These are phyloP conservation scores for Acleris laterana DNA, from an alignment of 2,888 invertebrate species.

Conservation along the genomic window DNA sequence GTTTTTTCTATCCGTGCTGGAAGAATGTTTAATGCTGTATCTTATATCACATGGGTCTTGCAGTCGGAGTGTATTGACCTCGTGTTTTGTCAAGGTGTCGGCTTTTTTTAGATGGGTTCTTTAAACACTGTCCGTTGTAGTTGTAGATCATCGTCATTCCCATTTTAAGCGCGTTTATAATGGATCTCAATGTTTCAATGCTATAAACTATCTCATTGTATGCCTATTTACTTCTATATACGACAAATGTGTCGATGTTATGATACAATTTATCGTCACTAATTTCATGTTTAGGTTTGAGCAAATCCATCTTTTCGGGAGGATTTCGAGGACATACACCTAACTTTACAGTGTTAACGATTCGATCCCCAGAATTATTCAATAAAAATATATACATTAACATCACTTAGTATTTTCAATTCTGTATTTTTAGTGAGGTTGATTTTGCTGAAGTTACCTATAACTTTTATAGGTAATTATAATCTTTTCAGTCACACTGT, in stretches of 20 bases:
- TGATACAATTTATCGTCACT: constrained; percentile 15
- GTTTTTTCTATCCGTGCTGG: background rate
- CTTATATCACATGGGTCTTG: constrained; percentile 79
- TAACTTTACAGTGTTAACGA: background rate
- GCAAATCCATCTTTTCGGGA: background rate
- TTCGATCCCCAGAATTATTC: too few species aligned
- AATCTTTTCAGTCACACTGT: background rate
- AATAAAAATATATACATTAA: too few species aligned
- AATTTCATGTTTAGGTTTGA: constrained; percentile 5
- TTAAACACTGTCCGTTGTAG: constrained; percentile 72
- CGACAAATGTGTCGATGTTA: constrained; percentile 18
- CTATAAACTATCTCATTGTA: constrained; percentile 14
- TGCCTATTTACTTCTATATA: constrained; percentile 4
- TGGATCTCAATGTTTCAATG: constrained; percentile 6
- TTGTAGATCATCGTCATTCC: constrained; percentile 62
- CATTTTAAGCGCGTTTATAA: constrained; percentile 46
- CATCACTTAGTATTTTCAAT: too few species aligned
- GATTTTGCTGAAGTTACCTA: background rate
- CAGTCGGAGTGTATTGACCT: constrained; percentile 82
- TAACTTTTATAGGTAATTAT: background rate
- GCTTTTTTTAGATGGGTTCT: constrained; percentile 80
- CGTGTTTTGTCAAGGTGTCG: constrained; percentile 85
- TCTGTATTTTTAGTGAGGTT: background rate
- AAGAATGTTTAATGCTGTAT: constrained; percentile 46
- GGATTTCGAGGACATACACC: background rate